Evolutionary conservation across 2,888 invertebrate genomes (phyloP).

Genomic region (Petrolisthes cinctipes): DNA sequence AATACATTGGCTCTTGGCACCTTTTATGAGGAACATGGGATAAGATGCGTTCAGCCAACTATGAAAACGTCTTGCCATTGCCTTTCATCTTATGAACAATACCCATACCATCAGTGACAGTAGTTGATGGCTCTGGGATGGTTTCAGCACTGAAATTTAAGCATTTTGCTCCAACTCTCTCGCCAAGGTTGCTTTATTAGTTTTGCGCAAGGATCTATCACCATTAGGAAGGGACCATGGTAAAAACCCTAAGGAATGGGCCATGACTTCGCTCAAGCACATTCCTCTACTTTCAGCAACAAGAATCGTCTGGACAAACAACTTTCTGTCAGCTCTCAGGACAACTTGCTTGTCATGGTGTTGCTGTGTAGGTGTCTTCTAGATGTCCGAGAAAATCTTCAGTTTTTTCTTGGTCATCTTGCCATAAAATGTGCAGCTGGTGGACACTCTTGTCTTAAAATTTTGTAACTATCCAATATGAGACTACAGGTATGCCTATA

Average conservation of each 20-base stretch:
- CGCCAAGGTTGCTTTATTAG: constrained; percentile 23
- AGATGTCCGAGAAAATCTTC: constrained; percentile 30
- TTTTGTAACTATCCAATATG: constrained; percentile 7
- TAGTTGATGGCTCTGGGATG: constrained; percentile 20
- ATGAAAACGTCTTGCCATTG: not conserved
- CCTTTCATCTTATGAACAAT: not conserved
- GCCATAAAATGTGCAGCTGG: constrained; percentile 12
- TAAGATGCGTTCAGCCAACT: constrained; percentile 3
- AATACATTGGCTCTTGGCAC: not conserved
- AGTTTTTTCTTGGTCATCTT: constrained; percentile 26
- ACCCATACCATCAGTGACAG: constrained; percentile 25
- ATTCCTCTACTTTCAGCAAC: constrained; percentile 25
- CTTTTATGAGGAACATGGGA: not conserved
- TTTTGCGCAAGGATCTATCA: constrained; percentile 30
- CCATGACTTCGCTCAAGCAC: constrained; percentile 15
- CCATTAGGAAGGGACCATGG: constrained; percentile 28
- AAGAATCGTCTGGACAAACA: constrained; percentile 32
- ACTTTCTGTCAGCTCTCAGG: constrained; percentile 29
- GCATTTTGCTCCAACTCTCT: constrained; percentile 24
- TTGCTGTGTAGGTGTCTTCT: not conserved
- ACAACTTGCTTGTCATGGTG: constrained; percentile 17
- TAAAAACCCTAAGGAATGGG: constrained; percentile 25
- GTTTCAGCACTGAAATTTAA: constrained; percentile 14
- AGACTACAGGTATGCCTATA: no score
- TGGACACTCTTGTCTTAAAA: not conserved